These are phyloP conservation scores for Latheticus oryzae DNA, from an alignment of 2,888 invertebrate species.

Conservation along the genomic window DNA sequence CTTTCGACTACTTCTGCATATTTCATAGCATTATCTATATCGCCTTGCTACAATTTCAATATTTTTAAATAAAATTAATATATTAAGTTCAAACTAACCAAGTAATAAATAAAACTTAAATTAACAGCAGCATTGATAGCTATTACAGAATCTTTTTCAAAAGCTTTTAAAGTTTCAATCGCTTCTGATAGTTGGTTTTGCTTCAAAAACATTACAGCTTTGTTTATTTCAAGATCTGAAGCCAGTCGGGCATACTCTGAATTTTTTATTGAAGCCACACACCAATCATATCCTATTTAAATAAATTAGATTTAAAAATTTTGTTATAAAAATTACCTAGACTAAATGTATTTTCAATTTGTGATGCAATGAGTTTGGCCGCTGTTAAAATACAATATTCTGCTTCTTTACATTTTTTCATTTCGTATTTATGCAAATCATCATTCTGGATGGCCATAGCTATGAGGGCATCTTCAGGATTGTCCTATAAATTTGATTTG, in stretches of 20 bases:
- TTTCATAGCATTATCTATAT: conserved; percentile 80
- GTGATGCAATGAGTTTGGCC: conserved; percentile 89
- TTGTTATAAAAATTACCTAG: conserved; percentile 66
- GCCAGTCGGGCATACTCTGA: conserved; percentile 87
- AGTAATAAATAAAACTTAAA: conserved; percentile 84
- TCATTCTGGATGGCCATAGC: conserved; percentile 81
- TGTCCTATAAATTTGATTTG: conserved; percentile 61
- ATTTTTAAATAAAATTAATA: conserved; percentile 12
- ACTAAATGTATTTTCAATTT: conserved; percentile 78
- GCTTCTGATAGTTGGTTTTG: conserved; percentile 84
- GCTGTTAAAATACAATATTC: conserved; percentile 87
- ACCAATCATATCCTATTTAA: conserved; percentile 78
- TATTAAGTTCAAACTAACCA: conserved; percentile 67
- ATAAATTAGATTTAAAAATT: conserved; percentile 4
- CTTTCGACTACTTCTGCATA: conserved; percentile 80
- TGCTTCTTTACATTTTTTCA: conserved; percentile 77
- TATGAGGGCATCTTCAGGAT: conserved; percentile 62
- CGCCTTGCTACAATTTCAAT: conserved; percentile 75
- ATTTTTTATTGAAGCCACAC: conserved; percentile 92
- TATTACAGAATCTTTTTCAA: conserved; percentile 87
- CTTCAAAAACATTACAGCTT: conserved; percentile 86
- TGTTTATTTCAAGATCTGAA: conserved; percentile 90
- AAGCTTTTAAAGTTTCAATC: conserved; percentile 84
- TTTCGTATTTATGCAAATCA: conserved; percentile 78
- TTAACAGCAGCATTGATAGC: conserved; percentile 88